Evolutionary conservation across 2,797 vertebrate species (phyloP).

Genomic region (Echiichthys vipera): DNA sequence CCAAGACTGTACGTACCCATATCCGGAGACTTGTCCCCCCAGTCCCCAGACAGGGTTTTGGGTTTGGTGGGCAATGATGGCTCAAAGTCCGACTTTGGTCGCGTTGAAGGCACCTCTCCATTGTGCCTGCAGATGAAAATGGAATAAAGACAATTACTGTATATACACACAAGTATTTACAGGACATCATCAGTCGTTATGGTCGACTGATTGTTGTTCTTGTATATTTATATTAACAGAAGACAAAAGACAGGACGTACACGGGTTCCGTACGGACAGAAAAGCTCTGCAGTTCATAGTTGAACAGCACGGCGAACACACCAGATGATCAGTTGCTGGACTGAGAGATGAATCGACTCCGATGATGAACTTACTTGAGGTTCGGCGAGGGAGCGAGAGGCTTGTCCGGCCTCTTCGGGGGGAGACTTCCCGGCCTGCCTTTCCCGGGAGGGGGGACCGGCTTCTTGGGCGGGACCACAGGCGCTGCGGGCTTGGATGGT

Average conservation of each 20-base stretch:
- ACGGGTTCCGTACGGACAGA: neutral
- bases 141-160: neutral
- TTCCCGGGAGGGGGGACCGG: conserved; percentile 90
- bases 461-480: conserved; percentile 94
- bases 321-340: neutral
- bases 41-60: conserved; percentile 85
- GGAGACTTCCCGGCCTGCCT: conserved; percentile 80
- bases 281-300: neutral
- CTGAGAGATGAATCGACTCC: neutral
- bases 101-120: conserved; percentile 88
- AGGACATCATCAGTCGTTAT: no score
- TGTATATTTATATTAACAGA: no score
- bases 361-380: conserved; percentile 68
- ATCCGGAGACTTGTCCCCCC: conserved; percentile 83
- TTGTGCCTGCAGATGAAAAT: conserved; percentile 85
- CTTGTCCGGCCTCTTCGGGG: conserved; percentile 92
- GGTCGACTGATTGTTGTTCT: no score
- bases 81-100: conserved; percentile 91
- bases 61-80: conserved; percentile 86
- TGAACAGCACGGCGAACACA: no score
- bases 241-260: neutral
- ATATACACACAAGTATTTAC: no score
- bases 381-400: conserved; percentile 84
- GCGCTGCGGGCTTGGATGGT: conserved; percentile 90
- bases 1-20: conserved; percentile 43